Evolutionary conservation across 2,113 vertebrate species (phyloP).

Genomic region (Ammodytes marinus): DNA sequence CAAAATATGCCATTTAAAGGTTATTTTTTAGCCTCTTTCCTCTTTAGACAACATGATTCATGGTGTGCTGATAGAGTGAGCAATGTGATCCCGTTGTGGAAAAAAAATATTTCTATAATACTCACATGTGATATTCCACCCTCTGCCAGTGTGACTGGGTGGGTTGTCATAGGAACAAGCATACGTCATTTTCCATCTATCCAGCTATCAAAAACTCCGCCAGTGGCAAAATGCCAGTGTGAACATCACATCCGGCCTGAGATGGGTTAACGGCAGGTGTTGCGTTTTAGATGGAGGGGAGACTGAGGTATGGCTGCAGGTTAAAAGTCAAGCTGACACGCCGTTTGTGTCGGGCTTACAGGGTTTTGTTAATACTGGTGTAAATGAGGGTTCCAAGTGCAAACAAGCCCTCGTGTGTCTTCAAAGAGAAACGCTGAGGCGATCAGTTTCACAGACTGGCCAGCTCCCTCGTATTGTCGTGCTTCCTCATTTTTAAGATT

Average conservation of each 20-base stretch:
- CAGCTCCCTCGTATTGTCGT: conserved; percentile 31
- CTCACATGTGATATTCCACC: conserved; percentile 47
- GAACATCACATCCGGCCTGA: conserved; percentile 39
- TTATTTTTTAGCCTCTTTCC: conserved; percentile 20
- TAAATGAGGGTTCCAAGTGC: conserved; percentile 53
- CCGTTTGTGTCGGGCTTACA: conserved; percentile 53
- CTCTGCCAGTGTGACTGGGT: background rate
- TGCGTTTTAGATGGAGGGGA: conserved; percentile 22
- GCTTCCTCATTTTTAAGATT: conserved; percentile 65
- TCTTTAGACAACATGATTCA: conserved; percentile 56
- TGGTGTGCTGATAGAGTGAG: conserved; percentile 40
- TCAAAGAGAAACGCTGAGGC: conserved; percentile 62
- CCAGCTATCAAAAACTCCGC: conserved; percentile 11
- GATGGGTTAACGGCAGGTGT: conserved; percentile 55
- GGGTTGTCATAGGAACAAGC: conserved; percentile 26
- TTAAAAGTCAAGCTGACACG: conserved; percentile 71
- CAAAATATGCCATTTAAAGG: background rate
- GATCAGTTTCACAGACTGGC: conserved; percentile 43
- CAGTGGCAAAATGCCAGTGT: conserved; percentile 25
- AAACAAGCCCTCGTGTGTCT: conserved; percentile 63
- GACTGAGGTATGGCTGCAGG: conserved; percentile 59
- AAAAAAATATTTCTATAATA: conserved; percentile 54
- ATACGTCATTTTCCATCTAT: conserved; percentile 31
- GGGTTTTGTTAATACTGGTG: conserved; percentile 50
- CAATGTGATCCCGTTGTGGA: conserved; percentile 35